Percentiles rank a stretch among this genome's conserved stretches.
These are phyloP conservation scores for Caranx melampygus DNA, from an alignment of 2,113 vertebrate genomes.

Conservation along the genomic window DNA sequence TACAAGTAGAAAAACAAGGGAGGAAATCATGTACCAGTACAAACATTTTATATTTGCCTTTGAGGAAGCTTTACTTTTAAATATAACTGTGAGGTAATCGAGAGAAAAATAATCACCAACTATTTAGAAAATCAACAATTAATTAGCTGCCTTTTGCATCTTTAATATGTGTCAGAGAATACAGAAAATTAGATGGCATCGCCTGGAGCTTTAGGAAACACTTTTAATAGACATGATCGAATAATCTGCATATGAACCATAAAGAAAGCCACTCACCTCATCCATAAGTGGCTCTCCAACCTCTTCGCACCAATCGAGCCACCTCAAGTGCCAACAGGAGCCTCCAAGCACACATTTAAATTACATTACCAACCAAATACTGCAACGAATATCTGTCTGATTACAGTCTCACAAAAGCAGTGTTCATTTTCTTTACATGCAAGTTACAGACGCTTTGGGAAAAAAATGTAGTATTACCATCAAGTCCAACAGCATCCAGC, in stretches of 20 bases:
- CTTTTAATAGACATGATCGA: no score
- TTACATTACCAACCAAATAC: not conserved
- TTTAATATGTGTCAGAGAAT: no score
- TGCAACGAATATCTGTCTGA: not conserved
- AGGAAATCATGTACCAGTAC: not conserved
- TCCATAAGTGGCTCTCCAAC: slow-evolving; percentile 89
- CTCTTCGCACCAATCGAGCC: slow-evolving; percentile 92
- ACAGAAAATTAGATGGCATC: no score
- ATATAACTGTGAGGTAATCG: not conserved
- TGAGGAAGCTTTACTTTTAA: no score
- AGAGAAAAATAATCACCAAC: not conserved
- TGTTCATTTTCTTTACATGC: not conserved
- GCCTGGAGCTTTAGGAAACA: no score
- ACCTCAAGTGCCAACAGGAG: slow-evolving; percentile 90
- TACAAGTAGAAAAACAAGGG: not conserved
- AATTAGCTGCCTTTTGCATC: no score
- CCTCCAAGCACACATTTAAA: slow-evolving; percentile 66
- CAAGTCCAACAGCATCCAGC: slow-evolving; percentile 87
- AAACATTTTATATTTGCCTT: not conserved
- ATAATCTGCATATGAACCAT: no score
- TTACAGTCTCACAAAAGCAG: not conserved
- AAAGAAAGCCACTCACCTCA: slow-evolving; percentile 79
- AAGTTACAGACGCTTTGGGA: not conserved
- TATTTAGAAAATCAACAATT: not conserved
- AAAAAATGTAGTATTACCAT: slow-evolving; percentile 82